Evolutionary conservation across 1,140 invertebrate species (phyloP).

Genomic region (Aphelenchoides besseyi): DNA sequence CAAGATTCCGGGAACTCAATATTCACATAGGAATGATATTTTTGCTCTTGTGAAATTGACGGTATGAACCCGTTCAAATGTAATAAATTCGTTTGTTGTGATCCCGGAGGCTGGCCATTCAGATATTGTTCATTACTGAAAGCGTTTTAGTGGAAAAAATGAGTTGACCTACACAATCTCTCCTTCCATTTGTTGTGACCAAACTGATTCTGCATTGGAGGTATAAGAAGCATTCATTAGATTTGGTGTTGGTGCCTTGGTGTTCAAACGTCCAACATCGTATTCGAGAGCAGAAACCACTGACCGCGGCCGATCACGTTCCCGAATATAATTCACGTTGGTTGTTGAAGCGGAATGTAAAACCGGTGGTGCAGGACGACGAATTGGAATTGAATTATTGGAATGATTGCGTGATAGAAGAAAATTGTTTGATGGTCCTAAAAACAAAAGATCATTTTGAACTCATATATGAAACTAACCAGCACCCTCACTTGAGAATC

Average conservation of each 20-base stretch:
- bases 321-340: not conserved
- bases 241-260: constrained; percentile 4
- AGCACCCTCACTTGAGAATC: constrained; percentile 50
- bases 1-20: constrained; percentile 36
- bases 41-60: constrained; percentile 20
- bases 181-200: constrained; percentile 46
- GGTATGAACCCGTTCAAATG: constrained; percentile 4
- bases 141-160: not conserved
- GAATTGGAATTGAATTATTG: constrained; percentile 2
- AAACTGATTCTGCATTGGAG: constrained; percentile 35
- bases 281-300: constrained; percentile 46
- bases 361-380: constrained; percentile 10
- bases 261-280: constrained; percentile 7
- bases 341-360: constrained; percentile 15
- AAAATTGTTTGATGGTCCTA: constrained; percentile 10
- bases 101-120: not conserved
- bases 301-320: constrained; percentile 38
- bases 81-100: not conserved
- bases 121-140: constrained; percentile 17
- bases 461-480: constrained; percentile 4
- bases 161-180: constrained; percentile 43
- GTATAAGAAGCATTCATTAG: constrained; percentile 41
- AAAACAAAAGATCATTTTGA: constrained; percentile 13
- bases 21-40: constrained; percentile 51
- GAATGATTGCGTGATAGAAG: constrained; percentile 16